phyloP scores from a whole-genome alignment of 2,797 vertebrate genomes.

The Threskiornis aethiopicus region DNA sequence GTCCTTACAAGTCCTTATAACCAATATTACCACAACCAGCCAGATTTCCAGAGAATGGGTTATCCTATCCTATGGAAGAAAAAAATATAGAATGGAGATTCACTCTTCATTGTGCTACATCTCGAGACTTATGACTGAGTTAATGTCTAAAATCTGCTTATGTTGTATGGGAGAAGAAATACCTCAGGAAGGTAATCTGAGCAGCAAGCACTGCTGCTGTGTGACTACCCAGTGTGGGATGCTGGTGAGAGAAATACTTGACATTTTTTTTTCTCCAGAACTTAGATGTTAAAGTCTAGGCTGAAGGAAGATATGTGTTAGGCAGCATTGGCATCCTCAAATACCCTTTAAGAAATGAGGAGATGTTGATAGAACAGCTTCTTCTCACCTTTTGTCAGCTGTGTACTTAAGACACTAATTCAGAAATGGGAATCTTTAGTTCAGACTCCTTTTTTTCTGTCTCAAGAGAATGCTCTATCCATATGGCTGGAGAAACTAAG shows the following conservation, averaged over 20 bases:
- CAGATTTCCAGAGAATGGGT: neutral
- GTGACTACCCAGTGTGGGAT: neutral
- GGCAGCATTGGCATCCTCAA: neutral
- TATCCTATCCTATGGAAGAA: neutral
- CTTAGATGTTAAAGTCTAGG: neutral
- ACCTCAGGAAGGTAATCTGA: neutral
- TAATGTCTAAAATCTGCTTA: neutral
- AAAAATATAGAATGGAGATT: neutral
- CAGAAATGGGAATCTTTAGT: neutral
- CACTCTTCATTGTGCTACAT: neutral
- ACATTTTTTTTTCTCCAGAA: neutral
- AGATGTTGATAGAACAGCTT: neutral
- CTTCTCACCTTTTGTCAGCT: neutral
- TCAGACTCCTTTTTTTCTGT: neutral
- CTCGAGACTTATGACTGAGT: neutral
- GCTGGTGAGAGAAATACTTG: neutral
- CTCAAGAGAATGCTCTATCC: neutral
- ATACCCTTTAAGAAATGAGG: neutral
- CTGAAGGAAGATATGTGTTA: neutral
- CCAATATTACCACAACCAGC: neutral
- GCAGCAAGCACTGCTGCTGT: neutral
- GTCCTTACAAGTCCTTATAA: neutral
- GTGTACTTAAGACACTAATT: neutral
- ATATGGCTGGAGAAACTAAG: neutral
- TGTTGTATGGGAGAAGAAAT: neutral